phyloP scores from a whole-genome alignment of 2,113 vertebrate species.

The Atherinomorus stipes region DNA sequence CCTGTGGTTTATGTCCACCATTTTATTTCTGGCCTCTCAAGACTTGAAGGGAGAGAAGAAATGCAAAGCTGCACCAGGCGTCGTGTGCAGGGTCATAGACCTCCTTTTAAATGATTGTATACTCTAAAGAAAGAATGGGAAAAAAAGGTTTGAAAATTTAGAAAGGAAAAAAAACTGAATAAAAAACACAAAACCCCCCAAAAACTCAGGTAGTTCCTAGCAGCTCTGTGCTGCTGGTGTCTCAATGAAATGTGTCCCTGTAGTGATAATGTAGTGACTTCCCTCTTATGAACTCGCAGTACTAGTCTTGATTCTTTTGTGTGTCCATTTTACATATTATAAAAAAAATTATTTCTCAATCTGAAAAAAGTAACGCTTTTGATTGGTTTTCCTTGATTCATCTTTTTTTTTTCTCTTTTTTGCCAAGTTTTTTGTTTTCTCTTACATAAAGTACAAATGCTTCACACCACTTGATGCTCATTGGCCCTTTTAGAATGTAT shows the following conservation, averaged over 20 bases:
- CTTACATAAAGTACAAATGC: conserved; percentile 65
- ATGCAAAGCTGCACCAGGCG: conserved; percentile 82
- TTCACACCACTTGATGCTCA: conserved; percentile 61
- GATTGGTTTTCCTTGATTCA: conserved; percentile 61
- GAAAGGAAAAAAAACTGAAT: conserved; percentile 57
- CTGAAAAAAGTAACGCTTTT: conserved; percentile 56
- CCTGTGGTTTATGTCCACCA: conserved; percentile 38
- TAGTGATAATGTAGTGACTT: conserved; percentile 84
- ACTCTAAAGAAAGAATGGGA: conserved; percentile 75
- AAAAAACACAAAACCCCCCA: not conserved
- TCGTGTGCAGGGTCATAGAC: conserved; percentile 89
- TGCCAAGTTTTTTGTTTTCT: conserved; percentile 21
- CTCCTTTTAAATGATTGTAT: conserved; percentile 93
- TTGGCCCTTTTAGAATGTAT: conserved; percentile 81
- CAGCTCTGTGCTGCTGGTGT: conserved; percentile 80
- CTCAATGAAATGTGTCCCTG: conserved; percentile 84
- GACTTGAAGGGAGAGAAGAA: conserved; percentile 81
- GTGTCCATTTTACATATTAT: conserved; percentile 68
- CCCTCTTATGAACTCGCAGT: conserved; percentile 63
- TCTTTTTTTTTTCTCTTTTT: not conserved
- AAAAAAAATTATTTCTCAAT: conserved; percentile 69
- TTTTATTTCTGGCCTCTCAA: conserved; percentile 83
- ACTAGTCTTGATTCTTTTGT: conserved; percentile 68
- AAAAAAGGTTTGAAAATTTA: conserved; percentile 47
- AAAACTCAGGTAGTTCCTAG: conserved; percentile 92